Conservation (phyloP, 2,113 vertebrate species). For the Monarcha castaneiventris region DNA sequence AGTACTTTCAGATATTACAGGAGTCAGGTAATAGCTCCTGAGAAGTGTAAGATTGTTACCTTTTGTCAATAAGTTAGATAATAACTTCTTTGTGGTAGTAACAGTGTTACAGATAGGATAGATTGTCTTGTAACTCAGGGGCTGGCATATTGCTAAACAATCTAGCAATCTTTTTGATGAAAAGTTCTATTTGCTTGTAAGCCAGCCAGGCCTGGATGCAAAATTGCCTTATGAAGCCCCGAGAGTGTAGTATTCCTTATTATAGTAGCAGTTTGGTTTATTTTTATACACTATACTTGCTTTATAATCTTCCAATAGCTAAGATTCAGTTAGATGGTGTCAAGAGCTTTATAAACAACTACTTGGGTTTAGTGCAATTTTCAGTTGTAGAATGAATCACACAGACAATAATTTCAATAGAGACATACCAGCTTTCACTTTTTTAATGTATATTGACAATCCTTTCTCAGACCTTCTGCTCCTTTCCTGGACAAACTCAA, state of each 20-base stretch:
- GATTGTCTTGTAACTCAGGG: not conserved
- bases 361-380: not conserved
- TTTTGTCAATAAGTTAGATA: not conserved
- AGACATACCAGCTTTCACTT: not conserved
- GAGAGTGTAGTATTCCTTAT: not conserved
- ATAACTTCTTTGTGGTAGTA: not conserved
- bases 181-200: not conserved
- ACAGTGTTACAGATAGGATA: not conserved
- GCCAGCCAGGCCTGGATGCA: not conserved
- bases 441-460: not conserved
- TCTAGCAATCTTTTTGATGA: not conserved
- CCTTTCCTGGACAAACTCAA: conserved; percentile 7
- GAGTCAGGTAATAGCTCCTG: not conserved
- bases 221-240: not conserved
- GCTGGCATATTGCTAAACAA: not conserved
- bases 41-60: not conserved
- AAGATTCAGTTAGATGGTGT: not conserved
- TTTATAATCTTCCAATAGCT: not conserved
- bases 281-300: not conserved
- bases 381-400: not conserved
- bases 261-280: not conserved
- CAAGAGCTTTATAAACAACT: not conserved
- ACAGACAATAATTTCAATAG: not conserved
- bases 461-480: not conserved
- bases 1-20: not conserved